These are phyloP conservation scores for Gastrophysa polygoni DNA, from an alignment of 2,888 invertebrate genomes.

Conservation along the genomic window DNA sequence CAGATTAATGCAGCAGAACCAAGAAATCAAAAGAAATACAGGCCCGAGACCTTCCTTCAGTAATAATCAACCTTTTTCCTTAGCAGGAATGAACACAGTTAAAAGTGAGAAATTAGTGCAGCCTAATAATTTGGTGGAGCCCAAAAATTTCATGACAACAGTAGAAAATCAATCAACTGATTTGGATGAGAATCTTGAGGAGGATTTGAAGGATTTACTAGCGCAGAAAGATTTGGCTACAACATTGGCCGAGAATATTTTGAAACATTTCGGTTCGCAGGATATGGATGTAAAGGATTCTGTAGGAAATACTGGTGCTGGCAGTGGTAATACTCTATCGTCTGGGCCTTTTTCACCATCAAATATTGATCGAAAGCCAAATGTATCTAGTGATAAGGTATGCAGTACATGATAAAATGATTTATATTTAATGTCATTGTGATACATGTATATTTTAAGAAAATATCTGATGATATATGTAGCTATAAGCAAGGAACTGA, in stretches of 20 bases:
- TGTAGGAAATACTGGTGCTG: constrained; percentile 25
- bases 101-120: constrained; percentile 53
- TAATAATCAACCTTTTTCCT: background rate
- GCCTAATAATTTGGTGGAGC: constrained; percentile 42
- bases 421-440: background rate
- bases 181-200: constrained; percentile 66
- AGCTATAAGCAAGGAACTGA: no score
- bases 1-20: constrained; percentile 77
- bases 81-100: background rate
- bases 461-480: no score
- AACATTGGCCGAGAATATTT: constrained; percentile 83
- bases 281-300: constrained; percentile 62
- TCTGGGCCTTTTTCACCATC: constrained; percentile 65
- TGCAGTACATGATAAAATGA: background rate
- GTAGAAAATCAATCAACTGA: constrained; percentile 51
- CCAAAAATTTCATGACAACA: constrained; percentile 44
- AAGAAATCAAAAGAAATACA: constrained; percentile 43
- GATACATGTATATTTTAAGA: no score
- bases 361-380: constrained; percentile 47
- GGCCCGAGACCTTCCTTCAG: background rate
- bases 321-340: constrained; percentile 50
- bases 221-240: constrained; percentile 77
- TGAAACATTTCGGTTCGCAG: constrained; percentile 82
- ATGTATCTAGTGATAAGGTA: constrained; percentile 46
- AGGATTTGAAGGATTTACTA: constrained; percentile 74